Conservation (phyloP, 1,140 invertebrate species). For the Calliphora vicina region DNA sequence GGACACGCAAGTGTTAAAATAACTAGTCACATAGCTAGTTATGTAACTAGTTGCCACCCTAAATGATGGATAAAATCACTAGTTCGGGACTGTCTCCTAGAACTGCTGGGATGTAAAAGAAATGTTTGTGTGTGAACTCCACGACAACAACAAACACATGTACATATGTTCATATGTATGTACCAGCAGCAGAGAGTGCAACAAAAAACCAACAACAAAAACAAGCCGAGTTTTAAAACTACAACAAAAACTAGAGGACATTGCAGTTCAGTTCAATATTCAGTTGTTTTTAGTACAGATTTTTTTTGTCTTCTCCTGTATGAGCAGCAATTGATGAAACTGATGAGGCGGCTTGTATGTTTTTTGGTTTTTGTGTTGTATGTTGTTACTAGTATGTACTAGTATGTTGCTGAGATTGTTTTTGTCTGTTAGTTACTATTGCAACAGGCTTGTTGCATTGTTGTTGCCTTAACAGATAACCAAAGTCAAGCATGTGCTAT, state of each 20-base stretch:
- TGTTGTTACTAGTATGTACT: not conserved
- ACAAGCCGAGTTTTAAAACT: too few species aligned
- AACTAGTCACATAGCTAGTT: too few species aligned
- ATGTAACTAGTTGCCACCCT: too few species aligned
- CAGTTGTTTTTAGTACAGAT: not conserved
- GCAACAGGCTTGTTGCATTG: conserved; percentile 13
- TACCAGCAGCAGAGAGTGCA: not conserved
- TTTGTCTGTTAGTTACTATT: not conserved
- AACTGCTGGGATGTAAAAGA: not conserved
- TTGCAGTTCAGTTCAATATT: conserved; percentile 16
- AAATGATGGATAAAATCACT: too few species aligned
- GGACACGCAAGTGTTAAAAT: too few species aligned
- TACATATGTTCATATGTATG: too few species aligned
- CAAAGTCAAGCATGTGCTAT: conserved; percentile 2
- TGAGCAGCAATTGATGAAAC: conserved; percentile 40
- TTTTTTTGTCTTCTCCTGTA: not conserved
- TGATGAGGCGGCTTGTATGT: conserved; percentile 29
- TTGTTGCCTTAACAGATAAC: conserved; percentile 2
- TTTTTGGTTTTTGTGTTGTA: not conserved
- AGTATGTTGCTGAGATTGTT: not conserved
- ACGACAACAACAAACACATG: conserved; percentile 9
- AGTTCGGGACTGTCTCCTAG: too few species aligned
- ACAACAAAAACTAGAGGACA: conserved; percentile 12
- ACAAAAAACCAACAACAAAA: too few species aligned
- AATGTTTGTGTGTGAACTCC: not conserved